A percentile compares a stretch with the other conserved stretches of the same genome.
Conservation (phyloP, 1,140 invertebrate species). For the Dinothrombium tinctorium region DNA sequence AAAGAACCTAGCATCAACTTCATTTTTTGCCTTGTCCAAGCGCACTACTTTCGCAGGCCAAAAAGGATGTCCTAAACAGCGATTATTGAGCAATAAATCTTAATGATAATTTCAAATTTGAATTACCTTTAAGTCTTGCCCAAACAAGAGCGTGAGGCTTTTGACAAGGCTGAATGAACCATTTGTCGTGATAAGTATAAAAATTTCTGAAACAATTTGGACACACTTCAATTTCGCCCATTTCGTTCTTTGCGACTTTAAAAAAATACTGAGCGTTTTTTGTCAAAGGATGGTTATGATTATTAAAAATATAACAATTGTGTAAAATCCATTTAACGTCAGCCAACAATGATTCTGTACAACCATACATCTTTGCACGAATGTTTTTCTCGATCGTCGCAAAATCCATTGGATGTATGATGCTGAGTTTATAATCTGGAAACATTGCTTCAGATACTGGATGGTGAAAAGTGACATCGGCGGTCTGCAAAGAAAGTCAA, state of each 20-base stretch:
- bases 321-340: conserved; percentile 80
- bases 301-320: conserved; percentile 68
- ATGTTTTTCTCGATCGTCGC: conserved; percentile 46
- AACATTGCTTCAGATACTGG: conserved; percentile 40
- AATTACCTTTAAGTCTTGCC: conserved; percentile 61
- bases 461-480: conserved; percentile 32
- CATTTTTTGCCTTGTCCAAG: conserved; percentile 30
- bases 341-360: conserved; percentile 59
- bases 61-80: conserved; percentile 39
- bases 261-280: conserved; percentile 48
- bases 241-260: conserved; percentile 58
- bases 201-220: conserved; percentile 69
- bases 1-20: conserved; percentile 72
- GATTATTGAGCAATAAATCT: background rate
- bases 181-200: conserved; percentile 48
- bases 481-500: conserved; percentile 5
- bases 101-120: background rate
- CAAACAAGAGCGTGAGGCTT: conserved; percentile 63
- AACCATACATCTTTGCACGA: conserved; percentile 48
- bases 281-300: conserved; percentile 14
- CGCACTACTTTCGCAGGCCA: conserved; percentile 81
- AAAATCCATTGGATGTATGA: conserved; percentile 64
- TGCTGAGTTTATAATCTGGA: conserved; percentile 47
- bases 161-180: conserved; percentile 68
- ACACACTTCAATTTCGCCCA: conserved; percentile 76